phyloP scores from a whole-genome alignment of 2,888 invertebrate genomes.

The Trissoscelio sp. region DNA sequence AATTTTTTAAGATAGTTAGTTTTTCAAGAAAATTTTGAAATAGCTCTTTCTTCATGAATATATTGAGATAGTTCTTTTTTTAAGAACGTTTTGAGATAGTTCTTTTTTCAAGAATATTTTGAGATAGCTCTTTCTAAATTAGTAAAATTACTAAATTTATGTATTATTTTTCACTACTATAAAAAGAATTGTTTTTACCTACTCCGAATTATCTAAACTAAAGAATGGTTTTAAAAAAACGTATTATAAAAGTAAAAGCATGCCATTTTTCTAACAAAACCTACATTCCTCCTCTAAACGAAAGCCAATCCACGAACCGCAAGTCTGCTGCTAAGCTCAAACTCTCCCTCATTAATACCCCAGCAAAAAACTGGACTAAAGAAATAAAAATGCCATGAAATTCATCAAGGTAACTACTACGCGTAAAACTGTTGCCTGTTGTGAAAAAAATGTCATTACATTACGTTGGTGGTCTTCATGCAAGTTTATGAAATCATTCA shows the following conservation, averaged over 20 bases:
- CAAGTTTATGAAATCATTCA: constrained; percentile 32
- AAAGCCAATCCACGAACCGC: not conserved
- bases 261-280: not conserved
- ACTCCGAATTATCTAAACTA: too few relatives aligned
- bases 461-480: not conserved
- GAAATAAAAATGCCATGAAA: constrained; percentile 18
- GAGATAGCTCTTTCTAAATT: too few relatives aligned
- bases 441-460: constrained; percentile 21
- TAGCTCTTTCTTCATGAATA: too few relatives aligned
- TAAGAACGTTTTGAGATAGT: too few relatives aligned
- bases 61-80: too few relatives aligned
- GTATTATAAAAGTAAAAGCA: not conserved
- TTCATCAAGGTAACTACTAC: constrained; percentile 17
- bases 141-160: too few relatives aligned
- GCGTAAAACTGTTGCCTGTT: constrained; percentile 1
- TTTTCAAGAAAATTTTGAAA: too few relatives aligned
- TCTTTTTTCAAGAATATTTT: too few relatives aligned
- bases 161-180: too few relatives aligned
- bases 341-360: constrained; percentile 10
- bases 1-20: too few relatives aligned
- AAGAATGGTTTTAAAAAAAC: too few relatives aligned
- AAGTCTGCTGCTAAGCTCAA: not conserved
- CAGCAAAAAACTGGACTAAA: not conserved
- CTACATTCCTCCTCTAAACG: not conserved
- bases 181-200: too few relatives aligned